Conservation (phyloP, 2,797 vertebrate genomes). For the Typhlichthys eigenmanni region DNA sequence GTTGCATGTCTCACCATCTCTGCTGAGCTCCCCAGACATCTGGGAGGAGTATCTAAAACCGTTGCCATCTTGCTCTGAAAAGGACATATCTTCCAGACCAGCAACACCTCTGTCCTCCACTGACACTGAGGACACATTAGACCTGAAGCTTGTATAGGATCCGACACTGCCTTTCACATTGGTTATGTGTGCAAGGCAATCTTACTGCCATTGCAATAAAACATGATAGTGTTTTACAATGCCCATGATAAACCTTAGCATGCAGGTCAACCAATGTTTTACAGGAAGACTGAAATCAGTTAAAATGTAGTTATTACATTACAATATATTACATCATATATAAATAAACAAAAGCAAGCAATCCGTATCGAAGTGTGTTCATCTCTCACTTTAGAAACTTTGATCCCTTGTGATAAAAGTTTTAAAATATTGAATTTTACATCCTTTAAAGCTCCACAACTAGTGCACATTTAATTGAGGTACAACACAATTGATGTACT, state of each 20-base stretch:
- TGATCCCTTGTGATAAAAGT: no score
- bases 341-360: no score
- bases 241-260: constrained; percentile 23
- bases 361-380: no score
- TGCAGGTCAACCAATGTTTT: constrained; percentile 34
- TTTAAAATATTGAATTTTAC: no score
- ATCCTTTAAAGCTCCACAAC: no score
- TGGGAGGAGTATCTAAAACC: constrained; percentile 68
- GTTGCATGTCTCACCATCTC: constrained; percentile 60
- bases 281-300: neutral
- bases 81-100: constrained; percentile 65
- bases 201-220: constrained; percentile 5
- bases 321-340: no score
- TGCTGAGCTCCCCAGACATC: constrained; percentile 65
- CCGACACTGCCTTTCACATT: neutral
- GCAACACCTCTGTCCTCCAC: constrained; percentile 60
- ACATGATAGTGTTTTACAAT: neutral
- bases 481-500: no score
- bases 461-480: no score
- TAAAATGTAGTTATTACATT: no score
- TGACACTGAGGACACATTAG: constrained; percentile 54
- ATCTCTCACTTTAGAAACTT: no score
- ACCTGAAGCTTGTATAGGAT: constrained; percentile 1
- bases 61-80: constrained; percentile 66
- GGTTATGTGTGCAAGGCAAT: no score